These are phyloP conservation scores for Spicauda simplicius DNA, from an alignment of 2,888 invertebrate species.

Conservation along the genomic window DNA sequence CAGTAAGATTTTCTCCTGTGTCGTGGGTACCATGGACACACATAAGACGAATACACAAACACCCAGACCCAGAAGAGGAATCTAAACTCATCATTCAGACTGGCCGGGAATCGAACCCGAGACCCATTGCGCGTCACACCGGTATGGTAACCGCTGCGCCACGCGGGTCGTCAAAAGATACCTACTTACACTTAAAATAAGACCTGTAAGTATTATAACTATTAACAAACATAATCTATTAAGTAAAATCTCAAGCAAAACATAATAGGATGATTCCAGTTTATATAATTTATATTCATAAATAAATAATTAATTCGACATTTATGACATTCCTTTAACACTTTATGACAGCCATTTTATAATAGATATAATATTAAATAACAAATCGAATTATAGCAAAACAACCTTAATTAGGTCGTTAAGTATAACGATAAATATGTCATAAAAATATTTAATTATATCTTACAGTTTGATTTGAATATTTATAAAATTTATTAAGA, in stretches of 20 bases:
- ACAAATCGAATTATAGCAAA: conserved; percentile 7
- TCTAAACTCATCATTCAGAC: no score
- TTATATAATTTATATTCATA: not conserved
- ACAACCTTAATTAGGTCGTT: conserved; percentile 8
- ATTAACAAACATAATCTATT: no score
- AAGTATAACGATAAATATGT: conserved; percentile 1
- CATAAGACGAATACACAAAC: no score
- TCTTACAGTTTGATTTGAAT: not conserved
- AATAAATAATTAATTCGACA: not conserved
- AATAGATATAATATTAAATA: not conserved
- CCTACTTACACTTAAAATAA: no score
- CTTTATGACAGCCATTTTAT: not conserved
- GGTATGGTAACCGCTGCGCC: no score
- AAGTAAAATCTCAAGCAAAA: not conserved
- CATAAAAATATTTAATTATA: conserved; percentile 7
- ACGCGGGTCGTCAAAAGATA: no score
- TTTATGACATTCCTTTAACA: not conserved
- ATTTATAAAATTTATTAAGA: conserved; percentile 12
- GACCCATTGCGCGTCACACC: no score
- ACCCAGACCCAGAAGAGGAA: no score
- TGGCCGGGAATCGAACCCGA: no score
- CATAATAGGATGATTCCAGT: not conserved
- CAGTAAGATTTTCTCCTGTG: no score
- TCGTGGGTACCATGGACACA: no score
- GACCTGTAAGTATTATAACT: no score